Evolutionary conservation across 2,113 vertebrate genomes (phyloP).

Genomic region (Pituophis catenifer): DNA sequence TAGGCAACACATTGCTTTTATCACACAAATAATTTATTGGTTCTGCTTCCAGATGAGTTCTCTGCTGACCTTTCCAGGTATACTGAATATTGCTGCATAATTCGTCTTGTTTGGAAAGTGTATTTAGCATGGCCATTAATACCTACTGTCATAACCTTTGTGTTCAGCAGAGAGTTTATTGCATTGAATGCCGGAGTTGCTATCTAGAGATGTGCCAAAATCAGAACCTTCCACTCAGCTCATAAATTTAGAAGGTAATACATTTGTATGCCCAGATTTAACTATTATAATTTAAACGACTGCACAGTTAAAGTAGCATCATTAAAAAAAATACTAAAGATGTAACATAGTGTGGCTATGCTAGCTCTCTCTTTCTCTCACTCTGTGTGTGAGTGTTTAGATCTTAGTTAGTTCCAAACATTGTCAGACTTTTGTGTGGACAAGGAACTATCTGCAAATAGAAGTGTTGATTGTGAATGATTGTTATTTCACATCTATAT

Average conservation of each 20-base stretch:
- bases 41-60: conserved; percentile 68
- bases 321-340: background rate
- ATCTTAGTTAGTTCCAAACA: background rate
- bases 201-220: background rate
- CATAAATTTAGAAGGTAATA: conserved; percentile 25
- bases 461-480: background rate
- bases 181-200: conserved; percentile 4
- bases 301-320: background rate
- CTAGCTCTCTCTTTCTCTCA: background rate
- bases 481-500: background rate
- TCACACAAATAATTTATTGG: conserved; percentile 82
- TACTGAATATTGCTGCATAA: conserved; percentile 38
- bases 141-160: conserved; percentile 39
- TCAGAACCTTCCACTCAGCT: conserved; percentile 27
- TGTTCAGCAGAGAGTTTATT: conserved; percentile 13
- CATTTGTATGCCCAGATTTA: conserved; percentile 3
- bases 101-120: conserved; percentile 45
- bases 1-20: conserved; percentile 80
- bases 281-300: conserved; percentile 10
- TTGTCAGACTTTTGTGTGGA: background rate
- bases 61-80: conserved; percentile 73
- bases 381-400: background rate
- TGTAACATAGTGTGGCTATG: background rate
- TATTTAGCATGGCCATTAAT: conserved; percentile 52
- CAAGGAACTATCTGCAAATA: background rate